Evolutionary conservation across 2,888 invertebrate species (phyloP).

Genomic region (Malachius bipustulatus): DNA sequence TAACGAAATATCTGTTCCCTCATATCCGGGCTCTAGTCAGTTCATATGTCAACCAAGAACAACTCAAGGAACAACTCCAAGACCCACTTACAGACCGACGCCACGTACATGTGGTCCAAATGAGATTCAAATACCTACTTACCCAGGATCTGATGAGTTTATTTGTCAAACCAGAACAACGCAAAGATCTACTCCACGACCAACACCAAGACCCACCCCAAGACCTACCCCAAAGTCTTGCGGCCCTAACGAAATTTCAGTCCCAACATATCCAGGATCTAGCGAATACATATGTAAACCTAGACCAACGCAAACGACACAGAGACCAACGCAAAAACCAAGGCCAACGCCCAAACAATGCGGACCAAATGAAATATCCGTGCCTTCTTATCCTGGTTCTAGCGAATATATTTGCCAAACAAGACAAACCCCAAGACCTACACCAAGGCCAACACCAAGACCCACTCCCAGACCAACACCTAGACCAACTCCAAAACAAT

Average conservation of each 20-base stretch:
- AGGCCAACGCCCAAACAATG: not conserved
- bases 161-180: conserved; percentile 10
- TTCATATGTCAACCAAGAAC: conserved; percentile 8
- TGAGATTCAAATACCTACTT: conserved; percentile 5
- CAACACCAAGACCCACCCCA: not conserved
- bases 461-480: conserved; percentile 8
- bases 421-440: not conserved
- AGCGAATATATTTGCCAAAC: not conserved
- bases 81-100: conserved; percentile 13
- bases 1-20: conserved; percentile 6
- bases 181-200: not conserved
- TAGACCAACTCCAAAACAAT: not conserved
- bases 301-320: not conserved
- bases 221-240: not conserved
- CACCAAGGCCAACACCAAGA: conserved; percentile 5
- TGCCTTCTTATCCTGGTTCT: not conserved
- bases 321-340: not conserved
- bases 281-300: conserved; percentile 4
- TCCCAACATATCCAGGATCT: conserved; percentile 7
- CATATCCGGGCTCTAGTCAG: not conserved
- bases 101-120: conserved; percentile 6
- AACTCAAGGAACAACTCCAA: conserved; percentile 10
- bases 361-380: conserved; percentile 4
- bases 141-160: not conserved
- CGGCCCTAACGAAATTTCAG: conserved; percentile 13